Evolutionary conservation across 2,113 vertebrate genomes (phyloP), one percentile per base, ranked within the genome.

Genomic region (Grantiella picta): DNA sequence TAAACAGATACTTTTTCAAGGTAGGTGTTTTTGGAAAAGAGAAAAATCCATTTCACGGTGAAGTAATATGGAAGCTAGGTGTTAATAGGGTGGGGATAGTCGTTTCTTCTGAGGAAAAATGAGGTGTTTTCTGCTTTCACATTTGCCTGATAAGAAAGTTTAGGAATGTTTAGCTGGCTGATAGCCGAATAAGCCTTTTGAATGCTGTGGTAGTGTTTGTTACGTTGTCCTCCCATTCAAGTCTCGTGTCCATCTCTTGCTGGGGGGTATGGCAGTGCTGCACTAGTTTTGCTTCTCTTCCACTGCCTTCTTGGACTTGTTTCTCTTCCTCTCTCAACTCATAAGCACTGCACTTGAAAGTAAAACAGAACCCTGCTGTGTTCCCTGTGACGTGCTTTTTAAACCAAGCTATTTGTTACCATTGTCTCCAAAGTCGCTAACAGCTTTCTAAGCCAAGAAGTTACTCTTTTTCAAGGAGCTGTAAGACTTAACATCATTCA

Each of bases 301-400:
- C 17, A 12, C 15, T 53, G 60, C 63, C 23, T n/a, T 2, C 33
- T 63, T 49, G 12, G 52, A 15, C 7, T 52, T n/a, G 45, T 68
- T 31, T 44, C 13, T 82, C 52, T 60, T 60, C 36, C 19, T 23
- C 11, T 60, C 11, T 91, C 42, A 66, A 20, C 12, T 70, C 63
- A 7, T 3, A 71, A 64, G 24, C 22, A 3, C 19, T 65, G 24
- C 7, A 5, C 40, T 86, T 80, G 50, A 23, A 31, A 75, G 31
- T n/a, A 13, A 44, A 66, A 11, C n/a, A 57, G 68, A 70, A 12
- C 47, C 47, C 36, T 35, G 13, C 53, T 70, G n/a, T 70, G 35
- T 80, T 85, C 14, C 23, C 13, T 54, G 17, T 38, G 52, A n/a
- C 0, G 0, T 7, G 8, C 18, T 45, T 68, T 50, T 64, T 15